Evolutionary conservation across 2,113 vertebrate genomes (phyloP), one percentile per base, ranked within the genome.

Genomic region (Antidorcas marsupialis): DNA sequence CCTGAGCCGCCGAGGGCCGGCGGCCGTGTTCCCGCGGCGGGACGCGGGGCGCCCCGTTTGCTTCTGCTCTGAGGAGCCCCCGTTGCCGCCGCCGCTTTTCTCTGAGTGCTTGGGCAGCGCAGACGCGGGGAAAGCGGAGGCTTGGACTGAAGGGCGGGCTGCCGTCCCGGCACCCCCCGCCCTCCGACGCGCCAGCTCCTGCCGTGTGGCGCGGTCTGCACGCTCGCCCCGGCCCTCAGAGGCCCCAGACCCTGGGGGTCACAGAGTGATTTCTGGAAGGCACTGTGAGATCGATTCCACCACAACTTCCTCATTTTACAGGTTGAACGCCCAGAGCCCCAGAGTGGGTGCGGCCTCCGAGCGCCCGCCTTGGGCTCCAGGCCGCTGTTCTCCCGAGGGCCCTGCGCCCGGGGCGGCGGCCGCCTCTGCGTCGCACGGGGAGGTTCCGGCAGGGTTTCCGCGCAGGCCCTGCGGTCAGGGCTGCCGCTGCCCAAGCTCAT

Each of bases 401-500:
- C 47, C 17, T 5, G 78, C 17, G 5, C 30, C 30, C 0, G 10
- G 47, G 13, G 1, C 39, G 6, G 33, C 33, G 11, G 25, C 43
- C 43, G 43, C 43, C 43, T 45, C 43, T 45, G 39, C 0, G 96
- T 98, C 95, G 90, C 98, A 96, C 98, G 95, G 96, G 97, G 57
- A 97, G 97, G 94, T 33, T 91, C 47, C 95, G 89, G 91, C 94
- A 97, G 81, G n/a, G 78, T 93, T 95, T 95, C 16, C 95, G 79
- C 89, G 88, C 89, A 94, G 89, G 87, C n/a, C 67, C 97, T 87
- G 45, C 62, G 91, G 6, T 92, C 10, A 28, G 71, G 92, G 89
- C 74, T 79, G 43, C 55, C 95, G 85, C 91, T 52, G 87, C 60
- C 9, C 57, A 36, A 7, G 57, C 87, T 62, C n/a, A 94, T n/a